phyloP scores from a whole-genome alignment of 2,888 invertebrate species.

The Clanis bilineata region DNA sequence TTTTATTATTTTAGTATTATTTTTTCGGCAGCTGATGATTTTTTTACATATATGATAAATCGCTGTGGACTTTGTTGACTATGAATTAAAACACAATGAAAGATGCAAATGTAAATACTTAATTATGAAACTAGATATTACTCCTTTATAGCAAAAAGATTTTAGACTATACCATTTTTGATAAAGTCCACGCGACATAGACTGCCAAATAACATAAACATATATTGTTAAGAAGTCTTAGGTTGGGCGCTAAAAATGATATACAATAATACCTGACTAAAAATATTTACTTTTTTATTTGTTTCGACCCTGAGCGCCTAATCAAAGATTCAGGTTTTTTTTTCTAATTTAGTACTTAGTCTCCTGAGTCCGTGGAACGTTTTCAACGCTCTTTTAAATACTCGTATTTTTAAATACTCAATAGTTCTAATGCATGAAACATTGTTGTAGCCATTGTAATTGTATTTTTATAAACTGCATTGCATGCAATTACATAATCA shows the following conservation, averaged over 20 bases:
- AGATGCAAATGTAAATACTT: not conserved
- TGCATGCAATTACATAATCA: not conserved
- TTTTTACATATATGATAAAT: constrained; percentile 1
- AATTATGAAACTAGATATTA: not conserved
- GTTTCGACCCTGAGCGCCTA: not conserved
- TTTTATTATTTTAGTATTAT: constrained; percentile 18
- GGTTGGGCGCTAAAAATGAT: not conserved
- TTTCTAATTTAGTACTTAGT: constrained; percentile 10
- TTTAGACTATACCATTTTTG: not conserved
- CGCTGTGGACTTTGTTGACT: constrained; percentile 9
- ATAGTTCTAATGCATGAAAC: not conserved
- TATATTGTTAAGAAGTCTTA: not conserved
- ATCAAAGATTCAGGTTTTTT: not conserved
- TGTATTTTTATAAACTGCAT: too few species aligned
- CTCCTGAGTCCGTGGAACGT: not conserved
- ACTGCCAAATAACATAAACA: constrained; percentile 10
- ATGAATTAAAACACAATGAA: not conserved
- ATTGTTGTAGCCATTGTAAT: not conserved
- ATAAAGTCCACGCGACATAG: constrained; percentile 11
- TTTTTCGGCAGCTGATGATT: constrained; percentile 13
- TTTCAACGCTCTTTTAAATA: constrained; percentile 6
- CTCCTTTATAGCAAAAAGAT: too few species aligned
- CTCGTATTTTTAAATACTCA: not conserved
- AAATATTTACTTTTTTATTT: not conserved
- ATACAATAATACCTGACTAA: not conserved